Base-by-base conservation (phyloP, 2,797 vertebrate species). In the Crotalus adamanteus region DNA sequence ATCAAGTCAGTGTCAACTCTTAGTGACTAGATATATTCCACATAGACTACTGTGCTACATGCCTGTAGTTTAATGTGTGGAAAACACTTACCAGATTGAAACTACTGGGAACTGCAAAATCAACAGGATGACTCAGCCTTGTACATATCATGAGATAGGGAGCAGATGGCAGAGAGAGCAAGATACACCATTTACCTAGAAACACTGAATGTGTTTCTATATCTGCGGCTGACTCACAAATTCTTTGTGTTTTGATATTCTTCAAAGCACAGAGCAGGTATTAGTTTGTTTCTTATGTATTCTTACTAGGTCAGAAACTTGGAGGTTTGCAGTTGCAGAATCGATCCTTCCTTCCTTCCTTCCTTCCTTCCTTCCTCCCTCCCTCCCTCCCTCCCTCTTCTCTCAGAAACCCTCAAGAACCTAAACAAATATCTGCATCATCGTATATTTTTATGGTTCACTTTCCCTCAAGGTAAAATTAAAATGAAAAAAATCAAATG, bases 391-490 rank as follows among this genome's bases (percentile, higher is more conserved):
- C 3, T 61, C 4, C 42, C 1, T 22, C 57, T 91, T 28, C 25
- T 11, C 2, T 92, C 57, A 85, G 86, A 90, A 88, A 1, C 88
- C 55, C 1, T 91, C 13, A 89, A 47, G 2, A 90, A 2, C 86
- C 92, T 47, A 89, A 61, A 93, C 6, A 20, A 11, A 28, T 31
- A 61, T 3, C 8, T 93, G n/a, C 0, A 2, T 3, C 0, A 0
- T 86, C 73, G 83, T 20, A 25, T 0, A 0, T 0, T 0, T 87
- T 12, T 1, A 7, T 7, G 57, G 57, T 94, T 18, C 6, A 6
- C 25, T 51, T 4, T 65, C 87, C 1, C 53, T 12, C 95, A 55
- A 37, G 92, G 93, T 94, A 26, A 94, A 97, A 92, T n/a, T 87
- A 26, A 16, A 92, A 28, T 22, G 42, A 25, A 94, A 95, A 95